phyloP scores from a whole-genome alignment of 2,888 invertebrate genomes.

The Sphaerophoria rueppellii region DNA sequence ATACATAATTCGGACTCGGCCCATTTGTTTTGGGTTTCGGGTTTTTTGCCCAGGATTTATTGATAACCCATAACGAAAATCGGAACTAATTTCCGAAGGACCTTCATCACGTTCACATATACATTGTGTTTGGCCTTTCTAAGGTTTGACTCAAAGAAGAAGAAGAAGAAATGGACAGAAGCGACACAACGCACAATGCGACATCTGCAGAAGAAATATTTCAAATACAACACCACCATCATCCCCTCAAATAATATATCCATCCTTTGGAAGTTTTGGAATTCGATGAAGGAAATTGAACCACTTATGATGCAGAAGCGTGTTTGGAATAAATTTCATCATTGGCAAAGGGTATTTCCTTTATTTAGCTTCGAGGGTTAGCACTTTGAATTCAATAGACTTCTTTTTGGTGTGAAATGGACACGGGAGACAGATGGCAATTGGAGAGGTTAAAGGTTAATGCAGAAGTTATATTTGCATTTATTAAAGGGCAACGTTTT shows the following conservation, averaged over 20 bases:
- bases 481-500: background rate
- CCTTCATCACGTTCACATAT: slow-evolving; percentile 35
- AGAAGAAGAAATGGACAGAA: background rate
- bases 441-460: slow-evolving; percentile 30
- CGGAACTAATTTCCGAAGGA: slow-evolving; percentile 53
- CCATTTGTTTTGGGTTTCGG: background rate
- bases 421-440: slow-evolving; percentile 1
- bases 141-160: background rate
- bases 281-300: slow-evolving; percentile 60
- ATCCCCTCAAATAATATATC: slow-evolving; percentile 5
- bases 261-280: slow-evolving; percentile 50
- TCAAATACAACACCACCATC: slow-evolving; percentile 37
- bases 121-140: background rate
- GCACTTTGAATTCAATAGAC: slow-evolving; percentile 31
- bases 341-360: slow-evolving; percentile 41
- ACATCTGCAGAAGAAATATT: slow-evolving; percentile 45
- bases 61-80: slow-evolving; percentile 40
- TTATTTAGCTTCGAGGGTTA: slow-evolving; percentile 46
- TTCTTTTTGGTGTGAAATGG: slow-evolving; percentile 16
- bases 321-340: slow-evolving; percentile 66
- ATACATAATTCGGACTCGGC: background rate
- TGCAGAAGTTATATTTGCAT: slow-evolving; percentile 39
- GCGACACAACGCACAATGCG: slow-evolving; percentile 27
- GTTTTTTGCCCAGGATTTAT: slow-evolving; percentile 54
- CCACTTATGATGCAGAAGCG: slow-evolving; percentile 69